Evolutionary conservation across 2,888 invertebrate genomes (phyloP).

Genomic region (Ectemnius cavifrons): DNA sequence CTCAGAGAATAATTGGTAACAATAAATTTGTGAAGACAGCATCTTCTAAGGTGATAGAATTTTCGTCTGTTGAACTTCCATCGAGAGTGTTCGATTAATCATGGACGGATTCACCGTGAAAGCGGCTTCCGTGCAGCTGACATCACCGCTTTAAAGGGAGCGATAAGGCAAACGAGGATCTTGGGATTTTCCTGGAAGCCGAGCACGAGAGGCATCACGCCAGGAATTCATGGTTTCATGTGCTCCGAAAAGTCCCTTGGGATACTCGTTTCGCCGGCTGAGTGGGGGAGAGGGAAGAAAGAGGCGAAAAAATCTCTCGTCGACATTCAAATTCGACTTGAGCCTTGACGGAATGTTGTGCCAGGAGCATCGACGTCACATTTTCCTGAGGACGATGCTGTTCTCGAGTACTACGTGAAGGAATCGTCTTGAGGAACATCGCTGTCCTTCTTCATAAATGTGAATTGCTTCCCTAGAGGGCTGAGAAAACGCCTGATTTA

Average conservation of each 20-base stretch:
- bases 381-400: slow-evolving; percentile 15
- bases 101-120: too few species aligned
- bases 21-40: too few species aligned
- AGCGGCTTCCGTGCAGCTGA: too few species aligned
- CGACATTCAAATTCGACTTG: slow-evolving; percentile 26
- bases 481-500: neutral
- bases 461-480: slow-evolving; percentile 29
- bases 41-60: too few species aligned
- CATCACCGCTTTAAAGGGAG: too few species aligned
- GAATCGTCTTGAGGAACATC: slow-evolving; percentile 17
- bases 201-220: slow-evolving; percentile 1
- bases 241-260: slow-evolving; percentile 4
- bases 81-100: too few species aligned
- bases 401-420: slow-evolving; percentile 21
- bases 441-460: slow-evolving; percentile 24
- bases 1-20: too few species aligned
- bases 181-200: slow-evolving; percentile 13
- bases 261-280: slow-evolving; percentile 9
- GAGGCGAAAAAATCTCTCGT: slow-evolving; percentile 22
- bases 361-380: neutral
- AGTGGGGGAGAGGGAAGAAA: neutral
- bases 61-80: too few species aligned
- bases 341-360: too few species aligned
- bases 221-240: slow-evolving; percentile 16
- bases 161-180: neutral